Percentiles rank a stretch among this genome's conserved stretches.
Evolutionary conservation across 2,888 invertebrate species (phyloP).

Genomic region (Rhorus exstirpatorius): DNA sequence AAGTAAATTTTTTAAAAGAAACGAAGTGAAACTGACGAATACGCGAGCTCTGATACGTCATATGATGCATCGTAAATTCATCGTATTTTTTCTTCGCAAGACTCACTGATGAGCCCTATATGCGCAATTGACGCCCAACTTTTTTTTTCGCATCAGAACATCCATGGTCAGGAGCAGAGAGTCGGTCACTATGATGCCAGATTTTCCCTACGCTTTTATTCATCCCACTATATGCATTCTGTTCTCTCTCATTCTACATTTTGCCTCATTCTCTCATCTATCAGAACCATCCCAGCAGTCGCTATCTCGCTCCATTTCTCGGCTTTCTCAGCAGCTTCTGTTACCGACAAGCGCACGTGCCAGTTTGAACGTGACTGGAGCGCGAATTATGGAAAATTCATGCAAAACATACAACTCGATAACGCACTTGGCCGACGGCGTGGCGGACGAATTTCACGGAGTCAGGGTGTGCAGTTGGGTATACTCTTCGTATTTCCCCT

Average conservation of each 20-base stretch:
- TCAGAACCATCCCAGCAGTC: background rate
- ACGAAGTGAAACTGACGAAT: background rate
- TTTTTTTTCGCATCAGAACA: background rate
- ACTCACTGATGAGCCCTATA: background rate
- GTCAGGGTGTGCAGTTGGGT: background rate
- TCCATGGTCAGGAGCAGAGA: background rate
- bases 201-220: conserved; percentile 45
- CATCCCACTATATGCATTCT: conserved; percentile 20
- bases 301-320: conserved; percentile 29
- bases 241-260: conserved; percentile 16
- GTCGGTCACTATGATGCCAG: conserved; percentile 52
- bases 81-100: no score
- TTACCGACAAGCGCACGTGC: conserved; percentile 66
- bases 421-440: conserved; percentile 69
- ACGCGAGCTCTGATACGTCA: no score
- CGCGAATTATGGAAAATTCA: conserved; percentile 76
- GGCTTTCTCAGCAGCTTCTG: conserved; percentile 26
- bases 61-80: no score
- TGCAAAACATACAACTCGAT: conserved; percentile 75
- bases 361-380: conserved; percentile 75
- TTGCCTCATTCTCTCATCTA: conserved; percentile 15
- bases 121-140: background rate
- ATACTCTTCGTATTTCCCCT: background rate
- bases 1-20: background rate
- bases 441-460: conserved; percentile 14